A percentile compares a stretch with the other conserved stretches of the same genome.
Conservation (phyloP, 2,888 invertebrate species). For the Chorisops tibialis region DNA sequence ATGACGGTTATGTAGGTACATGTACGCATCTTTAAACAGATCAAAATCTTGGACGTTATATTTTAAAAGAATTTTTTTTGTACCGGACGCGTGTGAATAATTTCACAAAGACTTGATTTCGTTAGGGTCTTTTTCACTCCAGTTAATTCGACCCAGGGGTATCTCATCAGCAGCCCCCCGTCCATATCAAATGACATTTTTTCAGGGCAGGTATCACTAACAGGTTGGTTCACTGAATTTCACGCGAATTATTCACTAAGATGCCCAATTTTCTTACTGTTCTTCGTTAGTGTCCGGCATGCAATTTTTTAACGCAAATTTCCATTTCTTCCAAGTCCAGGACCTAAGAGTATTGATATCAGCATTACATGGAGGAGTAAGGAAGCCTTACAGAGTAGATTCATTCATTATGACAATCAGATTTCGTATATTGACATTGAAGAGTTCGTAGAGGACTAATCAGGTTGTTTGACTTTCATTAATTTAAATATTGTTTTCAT, state of each 20-base stretch:
- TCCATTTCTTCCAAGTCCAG: too few relatives aligned
- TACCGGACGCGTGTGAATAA: conserved; percentile 33
- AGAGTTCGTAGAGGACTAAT: too few relatives aligned
- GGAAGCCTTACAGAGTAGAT: conserved; percentile 12
- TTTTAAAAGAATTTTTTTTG: background rate
- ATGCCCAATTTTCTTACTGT: conserved; percentile 14
- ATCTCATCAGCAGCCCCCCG: conserved; percentile 3
- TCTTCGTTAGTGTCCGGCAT: background rate
- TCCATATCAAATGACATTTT: conserved; percentile 12
- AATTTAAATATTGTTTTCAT: too few relatives aligned
- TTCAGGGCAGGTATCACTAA: conserved; percentile 21
- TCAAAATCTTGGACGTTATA: background rate
- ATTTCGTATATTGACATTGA: background rate
- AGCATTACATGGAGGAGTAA: conserved; percentile 9
- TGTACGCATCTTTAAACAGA: too few relatives aligned
- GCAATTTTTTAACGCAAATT: background rate
- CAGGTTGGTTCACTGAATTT: conserved; percentile 22
- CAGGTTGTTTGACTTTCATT: too few relatives aligned
- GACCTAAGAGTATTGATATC: conserved; percentile 13
- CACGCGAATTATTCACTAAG: conserved; percentile 24
- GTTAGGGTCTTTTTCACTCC: conserved; percentile 19
- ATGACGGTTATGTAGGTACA: too few relatives aligned
- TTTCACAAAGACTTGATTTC: conserved; percentile 26
- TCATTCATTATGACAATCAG: conserved; percentile 9
- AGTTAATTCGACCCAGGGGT: conserved; percentile 3